Conservation (phyloP, 2,113 vertebrate species). For the Thomomys bottae region DNA sequence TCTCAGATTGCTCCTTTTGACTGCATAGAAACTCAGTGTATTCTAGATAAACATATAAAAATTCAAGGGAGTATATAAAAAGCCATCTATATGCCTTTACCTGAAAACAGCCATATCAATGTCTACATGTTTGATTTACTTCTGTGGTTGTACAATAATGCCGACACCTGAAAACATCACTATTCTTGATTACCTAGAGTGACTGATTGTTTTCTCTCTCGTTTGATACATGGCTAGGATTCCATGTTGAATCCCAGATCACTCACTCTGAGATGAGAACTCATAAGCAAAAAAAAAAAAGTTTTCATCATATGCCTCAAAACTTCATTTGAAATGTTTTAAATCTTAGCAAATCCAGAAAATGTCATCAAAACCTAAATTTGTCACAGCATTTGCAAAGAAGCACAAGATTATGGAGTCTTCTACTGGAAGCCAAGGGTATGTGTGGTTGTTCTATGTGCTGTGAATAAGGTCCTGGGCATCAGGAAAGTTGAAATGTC, state of each 20-base stretch:
- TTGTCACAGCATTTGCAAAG: constrained; percentile 66
- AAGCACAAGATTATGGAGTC: constrained; percentile 61
- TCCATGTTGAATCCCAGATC: constrained; percentile 43
- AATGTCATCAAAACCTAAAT: constrained; percentile 75
- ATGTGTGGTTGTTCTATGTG: constrained; percentile 39
- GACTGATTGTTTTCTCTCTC: neutral
- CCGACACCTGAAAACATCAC: constrained; percentile 8
- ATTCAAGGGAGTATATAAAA: neutral
- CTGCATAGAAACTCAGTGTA: neutral
- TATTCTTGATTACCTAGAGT: neutral
- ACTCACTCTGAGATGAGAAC: neutral
- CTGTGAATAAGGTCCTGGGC: constrained; percentile 45
- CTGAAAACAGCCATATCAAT: neutral
- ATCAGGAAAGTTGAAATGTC: constrained; percentile 41
- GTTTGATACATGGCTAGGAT: neutral
- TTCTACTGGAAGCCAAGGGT: constrained; percentile 39
- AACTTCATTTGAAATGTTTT: constrained; percentile 65
- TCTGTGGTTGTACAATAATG: neutral
- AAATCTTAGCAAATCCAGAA: constrained; percentile 63
- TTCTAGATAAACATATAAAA: neutral
- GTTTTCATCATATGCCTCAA: constrained; percentile 58
- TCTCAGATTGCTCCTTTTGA: neutral
- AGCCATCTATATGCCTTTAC: neutral
- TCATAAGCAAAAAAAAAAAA: constrained; percentile 54
- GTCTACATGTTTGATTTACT: neutral